Conservation (phyloP, 2,888 invertebrate species). For the Tillus elongatus region DNA sequence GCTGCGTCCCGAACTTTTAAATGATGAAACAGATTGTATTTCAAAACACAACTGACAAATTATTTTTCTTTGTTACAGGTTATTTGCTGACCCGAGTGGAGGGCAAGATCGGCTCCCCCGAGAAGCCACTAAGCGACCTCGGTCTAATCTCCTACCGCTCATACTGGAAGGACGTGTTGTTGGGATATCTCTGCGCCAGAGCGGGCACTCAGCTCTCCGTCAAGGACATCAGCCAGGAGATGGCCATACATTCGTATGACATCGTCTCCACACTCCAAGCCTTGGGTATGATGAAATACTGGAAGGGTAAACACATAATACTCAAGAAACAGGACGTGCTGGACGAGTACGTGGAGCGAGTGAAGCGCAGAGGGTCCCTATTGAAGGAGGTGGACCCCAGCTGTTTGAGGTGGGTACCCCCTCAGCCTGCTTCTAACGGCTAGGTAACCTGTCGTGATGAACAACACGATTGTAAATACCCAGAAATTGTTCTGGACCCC, state of each 20-base stretch:
- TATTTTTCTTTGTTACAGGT: constrained; percentile 53
- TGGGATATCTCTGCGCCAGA: constrained; percentile 83
- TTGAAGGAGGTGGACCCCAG: constrained; percentile 81
- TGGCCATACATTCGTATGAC: constrained; percentile 94
- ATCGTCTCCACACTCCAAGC: constrained; percentile 96
- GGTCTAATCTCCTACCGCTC: constrained; percentile 95
- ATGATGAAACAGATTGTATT: no score
- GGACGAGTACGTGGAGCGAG: constrained; percentile 83
- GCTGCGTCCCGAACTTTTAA: no score
- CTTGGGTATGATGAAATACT: constrained; percentile 95
- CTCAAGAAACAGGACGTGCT: constrained; percentile 90
- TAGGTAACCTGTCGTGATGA: no score
- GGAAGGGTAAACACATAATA: constrained; percentile 92
- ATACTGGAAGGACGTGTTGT: constrained; percentile 96
- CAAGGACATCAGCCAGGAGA: constrained; percentile 82
- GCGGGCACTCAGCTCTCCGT: constrained; percentile 84
- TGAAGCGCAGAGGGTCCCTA: constrained; percentile 61
- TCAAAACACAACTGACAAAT: no score
- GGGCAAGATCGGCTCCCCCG: constrained; percentile 97
- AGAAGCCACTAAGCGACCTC: constrained; percentile 94
- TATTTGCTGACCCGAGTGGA: constrained; percentile 92
- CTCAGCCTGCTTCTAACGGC: constrained; percentile 43
- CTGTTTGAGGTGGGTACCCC: constrained; percentile 83
- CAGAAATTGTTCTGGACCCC: no score
- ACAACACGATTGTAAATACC: no score